Conservation (phyloP, 2,113 vertebrate species). For the Xenotilapia leptura region DNA sequence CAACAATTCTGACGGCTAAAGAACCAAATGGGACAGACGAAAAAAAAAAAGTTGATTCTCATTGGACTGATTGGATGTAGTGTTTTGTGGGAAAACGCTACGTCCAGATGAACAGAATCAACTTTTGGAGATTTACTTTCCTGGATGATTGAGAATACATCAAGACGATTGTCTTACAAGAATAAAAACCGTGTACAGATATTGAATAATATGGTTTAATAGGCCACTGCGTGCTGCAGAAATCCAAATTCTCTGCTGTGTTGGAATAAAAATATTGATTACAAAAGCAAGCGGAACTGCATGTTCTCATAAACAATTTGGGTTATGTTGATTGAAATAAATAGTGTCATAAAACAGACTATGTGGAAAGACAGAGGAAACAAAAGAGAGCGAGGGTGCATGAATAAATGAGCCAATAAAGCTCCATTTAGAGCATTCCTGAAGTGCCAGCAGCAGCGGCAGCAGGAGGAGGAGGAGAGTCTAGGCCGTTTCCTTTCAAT, state of each 20-base stretch:
- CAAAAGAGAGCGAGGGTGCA: background rate
- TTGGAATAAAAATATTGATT: background rate
- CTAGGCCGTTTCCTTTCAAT: conserved; percentile 55
- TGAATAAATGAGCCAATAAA: conserved; percentile 39
- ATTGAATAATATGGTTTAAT: background rate
- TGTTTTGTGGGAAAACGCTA: no score
- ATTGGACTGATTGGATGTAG: no score
- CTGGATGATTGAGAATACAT: no score
- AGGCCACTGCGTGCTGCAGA: background rate
- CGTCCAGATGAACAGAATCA: no score
- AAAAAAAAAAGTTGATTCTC: no score
- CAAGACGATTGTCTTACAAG: no score
- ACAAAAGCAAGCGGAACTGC: background rate
- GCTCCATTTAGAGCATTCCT: conserved; percentile 27
- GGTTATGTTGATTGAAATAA: background rate
- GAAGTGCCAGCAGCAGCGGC: conserved; percentile 25
- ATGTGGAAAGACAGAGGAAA: background rate
- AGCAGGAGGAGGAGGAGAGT: conserved; percentile 17
- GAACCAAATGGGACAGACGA: no score
- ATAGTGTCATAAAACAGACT: background rate
- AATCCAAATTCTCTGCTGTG: background rate
- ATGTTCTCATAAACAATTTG: background rate
- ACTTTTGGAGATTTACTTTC: no score
- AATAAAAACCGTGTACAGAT: background rate
- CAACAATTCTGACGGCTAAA: no score